Base-by-base conservation (phyloP, 2,888 invertebrate species). In the Carcina quercana region DNA sequence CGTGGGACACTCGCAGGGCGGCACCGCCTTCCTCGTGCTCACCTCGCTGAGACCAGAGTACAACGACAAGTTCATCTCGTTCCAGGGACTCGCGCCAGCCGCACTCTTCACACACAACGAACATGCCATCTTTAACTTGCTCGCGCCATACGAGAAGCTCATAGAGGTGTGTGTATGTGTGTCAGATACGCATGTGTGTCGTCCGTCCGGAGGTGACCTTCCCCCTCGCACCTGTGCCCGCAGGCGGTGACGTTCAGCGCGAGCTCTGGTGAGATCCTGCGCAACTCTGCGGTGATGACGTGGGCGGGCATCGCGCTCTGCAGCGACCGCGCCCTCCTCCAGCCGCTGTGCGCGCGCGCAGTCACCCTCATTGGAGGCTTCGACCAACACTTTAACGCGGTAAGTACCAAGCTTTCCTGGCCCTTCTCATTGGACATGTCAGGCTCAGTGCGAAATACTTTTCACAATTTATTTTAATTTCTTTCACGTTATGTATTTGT, bases 21-120 rank as follows among this genome's bases (percentile, higher is more conserved):
- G 73, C 6, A 75, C 75, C 2, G 37, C 56, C 0, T 76, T 73
- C 42, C 50, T 75, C 26, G 69, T 75, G 0, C 54, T 78, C 24
- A 67, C 58, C 30, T 72, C 76, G 2, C 40, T 75, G 32, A 56
- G 55, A 22, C 75, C 74, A 0, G 64, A 70, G 15, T 79, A 71
- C 37, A 72, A 66, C 38, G 49, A 59, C 2, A 71, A 65, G 41
- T 51, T 73, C 35, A 49, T 59, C 0, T 63, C 70, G 0, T 73
- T 76, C 62, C 74, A 79, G 45, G 79, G 67, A 0, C 41, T 79
- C 19, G 76, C 78, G 4, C 78, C 79, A 0, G 75, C 72, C 19
- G 53, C 68, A 0, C 74, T 48, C 47, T 61, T 73, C 28, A 43
- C 43, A 0, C 28, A 74, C 33, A 68, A 62, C 28, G 42, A 60